Percentiles rank a stretch among this genome's conserved stretches.
phyloP scores from a whole-genome alignment of 2,888 invertebrate species.

The Deilephila porcellus region DNA sequence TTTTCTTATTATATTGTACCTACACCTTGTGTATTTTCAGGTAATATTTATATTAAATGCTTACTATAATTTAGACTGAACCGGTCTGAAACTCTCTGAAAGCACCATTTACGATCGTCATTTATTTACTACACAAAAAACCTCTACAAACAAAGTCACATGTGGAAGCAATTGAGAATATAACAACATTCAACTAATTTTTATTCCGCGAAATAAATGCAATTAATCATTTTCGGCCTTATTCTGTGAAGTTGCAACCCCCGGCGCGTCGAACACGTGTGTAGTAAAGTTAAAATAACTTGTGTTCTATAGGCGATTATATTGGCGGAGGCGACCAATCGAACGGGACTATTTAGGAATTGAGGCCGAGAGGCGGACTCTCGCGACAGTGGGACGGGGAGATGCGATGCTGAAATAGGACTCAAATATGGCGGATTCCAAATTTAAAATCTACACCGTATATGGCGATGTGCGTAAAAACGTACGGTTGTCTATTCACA shows the following conservation, averaged over 20 bases:
- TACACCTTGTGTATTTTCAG: no score
- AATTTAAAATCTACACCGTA: constrained; percentile 46
- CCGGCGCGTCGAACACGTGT: constrained; percentile 11
- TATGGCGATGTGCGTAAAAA: background rate
- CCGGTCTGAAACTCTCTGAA: background rate
- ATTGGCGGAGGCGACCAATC: constrained; percentile 71
- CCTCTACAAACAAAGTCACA: background rate
- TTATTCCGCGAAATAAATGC: background rate
- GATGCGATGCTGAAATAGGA: constrained; percentile 56
- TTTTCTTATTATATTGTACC: no score
- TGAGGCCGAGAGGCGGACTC: constrained; percentile 68
- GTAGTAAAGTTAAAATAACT: constrained; percentile 49
- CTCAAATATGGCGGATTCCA: constrained; percentile 53
- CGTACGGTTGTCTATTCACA: background rate
- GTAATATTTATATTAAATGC: no score
- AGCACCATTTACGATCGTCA: background rate
- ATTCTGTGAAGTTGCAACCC: constrained; percentile 25
- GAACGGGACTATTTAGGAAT: constrained; percentile 67
- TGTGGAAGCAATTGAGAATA: background rate
- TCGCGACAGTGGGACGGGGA: constrained; percentile 62
- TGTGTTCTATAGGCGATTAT: constrained; percentile 67
- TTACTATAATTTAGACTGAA: no score
- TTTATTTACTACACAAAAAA: background rate
- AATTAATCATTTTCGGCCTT: background rate
- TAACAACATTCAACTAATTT: background rate